phyloP scores from a whole-genome alignment of 2,113 vertebrate genomes.

The Taurulus bubalis region DNA sequence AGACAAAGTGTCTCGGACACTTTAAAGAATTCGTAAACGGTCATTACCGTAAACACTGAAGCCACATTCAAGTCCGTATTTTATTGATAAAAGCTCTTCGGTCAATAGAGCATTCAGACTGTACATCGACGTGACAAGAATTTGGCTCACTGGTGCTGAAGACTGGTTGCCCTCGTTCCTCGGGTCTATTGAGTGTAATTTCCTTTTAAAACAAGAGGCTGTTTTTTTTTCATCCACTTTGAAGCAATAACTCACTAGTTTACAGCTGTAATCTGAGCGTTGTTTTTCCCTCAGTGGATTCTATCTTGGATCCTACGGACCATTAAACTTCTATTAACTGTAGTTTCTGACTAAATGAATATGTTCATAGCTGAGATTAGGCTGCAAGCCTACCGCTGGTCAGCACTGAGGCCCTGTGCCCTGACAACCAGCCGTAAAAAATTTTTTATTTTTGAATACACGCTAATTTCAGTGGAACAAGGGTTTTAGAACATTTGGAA shows the following conservation, averaged over 20 bases:
- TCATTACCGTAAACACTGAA: not conserved
- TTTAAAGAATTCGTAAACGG: not conserved
- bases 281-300: slow-evolving; percentile 16
- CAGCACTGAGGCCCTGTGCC: not conserved
- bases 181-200: slow-evolving; percentile 4
- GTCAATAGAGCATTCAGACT: slow-evolving; percentile 1
- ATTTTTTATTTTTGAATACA: too few species aligned
- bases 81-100: slow-evolving; percentile 1
- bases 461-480: too few species aligned
- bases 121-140: not conserved
- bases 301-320: slow-evolving; percentile 15
- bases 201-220: not conserved
- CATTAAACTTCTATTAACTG: slow-evolving; percentile 35
- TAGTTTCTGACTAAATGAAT: slow-evolving; percentile 35
- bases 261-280: not conserved
- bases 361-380: slow-evolving; percentile 34
- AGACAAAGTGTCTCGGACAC: not conserved
- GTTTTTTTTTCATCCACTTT: slow-evolving; percentile 8
- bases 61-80: not conserved
- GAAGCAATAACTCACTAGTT: not conserved
- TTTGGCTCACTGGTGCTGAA: not conserved
- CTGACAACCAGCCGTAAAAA: not conserved
- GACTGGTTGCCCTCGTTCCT: not conserved
- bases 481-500: too few species aligned
- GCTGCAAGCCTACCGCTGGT: slow-evolving; percentile 28